Evolutionary conservation across 2,888 invertebrate species (phyloP), one percentile per base, ranked within the genome.

Genomic region (Cheilosia grossa): DNA sequence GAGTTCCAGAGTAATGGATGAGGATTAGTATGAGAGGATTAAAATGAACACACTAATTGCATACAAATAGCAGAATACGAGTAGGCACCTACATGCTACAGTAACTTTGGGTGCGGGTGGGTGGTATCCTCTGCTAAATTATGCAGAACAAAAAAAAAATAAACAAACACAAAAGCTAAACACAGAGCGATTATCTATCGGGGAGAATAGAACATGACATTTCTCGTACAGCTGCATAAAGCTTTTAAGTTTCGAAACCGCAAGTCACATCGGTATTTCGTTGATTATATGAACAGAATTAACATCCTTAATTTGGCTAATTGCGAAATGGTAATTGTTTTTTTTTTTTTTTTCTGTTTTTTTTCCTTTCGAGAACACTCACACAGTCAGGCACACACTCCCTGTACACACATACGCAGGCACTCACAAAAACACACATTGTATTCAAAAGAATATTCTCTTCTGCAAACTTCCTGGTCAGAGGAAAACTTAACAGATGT

Each of bases 381-480:
- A 42, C 10, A 17, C 17, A 33, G 53, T 3, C 13, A 21, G 13
- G 1, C 49, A 49, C 49, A 49, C 10, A 21, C 10, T 17, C 49
- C 13, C 21, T 49, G 4, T 49, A 49, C 21, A 21, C 49, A 19
- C 64, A 64, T 13, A 51, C 44, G 10, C 33, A 44, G 4, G 13
- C 27, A 58, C 24, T 56, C 24, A 70, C 64, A n/a, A 5, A 56
- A 9, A 44, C 42, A 58, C 58, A 66, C 59, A 37, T 59, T 64
- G 42, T 72, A 53, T 56, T 66, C 59, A 54, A 21, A 83, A 69
- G 61, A 58, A 58, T 61, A 27, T 79, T 69, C 79, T 78, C 79
- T 69, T 74, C 51, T 58, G 56, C 79, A 69, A 79, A 58, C 73
- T 61, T 69, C 69, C 69, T 79, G 82, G 82, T 64, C 82, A 59